Evolutionary conservation across 2,797 vertebrate species (phyloP).

Genomic region (Geotrypetes seraphini): DNA sequence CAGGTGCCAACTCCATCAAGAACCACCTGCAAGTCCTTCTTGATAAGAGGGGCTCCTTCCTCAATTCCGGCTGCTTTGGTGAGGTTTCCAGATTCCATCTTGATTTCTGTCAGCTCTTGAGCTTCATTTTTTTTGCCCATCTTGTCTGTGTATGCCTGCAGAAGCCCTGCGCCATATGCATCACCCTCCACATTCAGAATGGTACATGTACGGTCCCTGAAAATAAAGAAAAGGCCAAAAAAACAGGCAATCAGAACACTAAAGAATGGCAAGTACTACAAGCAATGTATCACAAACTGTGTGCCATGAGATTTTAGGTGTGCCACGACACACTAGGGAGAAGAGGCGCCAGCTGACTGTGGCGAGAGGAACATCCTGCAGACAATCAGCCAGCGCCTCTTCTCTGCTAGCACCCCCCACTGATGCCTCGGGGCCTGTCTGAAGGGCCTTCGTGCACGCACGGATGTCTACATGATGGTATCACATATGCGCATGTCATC

Average conservation of each 20-base stretch:
- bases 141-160: conserved; percentile 67
- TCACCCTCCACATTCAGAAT: conserved; percentile 82
- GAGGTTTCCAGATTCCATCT: not conserved
- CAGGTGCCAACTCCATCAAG: not conserved
- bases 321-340: no score
- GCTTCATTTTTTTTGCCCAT: not conserved
- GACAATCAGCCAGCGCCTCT: no score
- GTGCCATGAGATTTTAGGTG: no score
- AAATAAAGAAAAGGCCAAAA: not conserved
- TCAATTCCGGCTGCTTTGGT: not conserved
- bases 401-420: no score
- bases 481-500: no score
- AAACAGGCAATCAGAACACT: not conserved
- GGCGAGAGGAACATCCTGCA: no score
- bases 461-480: no score
- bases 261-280: not conserved
- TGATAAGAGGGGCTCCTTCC: conserved; percentile 59
- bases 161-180: conserved; percentile 73
- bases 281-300: no score
- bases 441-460: no score
- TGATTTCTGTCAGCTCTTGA: conserved; percentile 44
- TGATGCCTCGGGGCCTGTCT: no score
- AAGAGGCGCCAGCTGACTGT: no score
- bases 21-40: conserved; percentile 3
- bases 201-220: conserved; percentile 79